Percentiles rank a stretch among this genome's conserved stretches.
phyloP scores from a whole-genome alignment of 2,797 vertebrate genomes.

The Sebastes cheni region DNA sequence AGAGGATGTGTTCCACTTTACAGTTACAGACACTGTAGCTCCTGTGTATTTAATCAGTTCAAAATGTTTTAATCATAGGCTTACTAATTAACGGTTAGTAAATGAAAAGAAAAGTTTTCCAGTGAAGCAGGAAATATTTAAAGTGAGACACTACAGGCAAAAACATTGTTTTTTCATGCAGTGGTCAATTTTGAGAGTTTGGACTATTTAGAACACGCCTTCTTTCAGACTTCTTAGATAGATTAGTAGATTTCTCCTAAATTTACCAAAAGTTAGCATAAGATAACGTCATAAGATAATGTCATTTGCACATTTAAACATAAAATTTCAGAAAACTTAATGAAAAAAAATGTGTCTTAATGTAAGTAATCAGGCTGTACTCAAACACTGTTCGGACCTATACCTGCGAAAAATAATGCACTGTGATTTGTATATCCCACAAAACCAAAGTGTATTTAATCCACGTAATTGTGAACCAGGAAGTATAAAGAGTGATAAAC shows the following conservation, averaged over 20 bases:
- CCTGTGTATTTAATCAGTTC: not conserved
- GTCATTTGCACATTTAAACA: not conserved
- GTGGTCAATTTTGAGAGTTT: not conserved
- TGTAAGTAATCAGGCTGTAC: not conserved
- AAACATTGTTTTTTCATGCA: not conserved
- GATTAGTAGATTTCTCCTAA: not conserved
- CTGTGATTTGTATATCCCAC: too few relatives aligned
- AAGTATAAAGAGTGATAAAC: too few relatives aligned
- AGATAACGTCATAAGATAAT: not conserved
- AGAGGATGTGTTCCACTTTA: not conserved
- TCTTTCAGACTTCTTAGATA: not conserved
- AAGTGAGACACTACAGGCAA: not conserved
- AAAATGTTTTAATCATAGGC: slow-evolving; percentile 18
- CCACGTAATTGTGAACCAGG: too few relatives aligned
- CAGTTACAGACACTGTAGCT: not conserved
- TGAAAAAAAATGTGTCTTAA: not conserved
- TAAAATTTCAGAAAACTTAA: not conserved
- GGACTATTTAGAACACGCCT: not conserved
- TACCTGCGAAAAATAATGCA: too few relatives aligned
- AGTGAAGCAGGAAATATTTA: slow-evolving; percentile 4
- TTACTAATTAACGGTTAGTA: slow-evolving; percentile 9
- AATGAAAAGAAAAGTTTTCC: not conserved
- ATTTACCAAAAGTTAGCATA: not conserved
- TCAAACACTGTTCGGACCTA: too few relatives aligned
- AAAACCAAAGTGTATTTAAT: too few relatives aligned